These are phyloP conservation scores for Austrolebias charrua DNA, from an alignment of 2,797 vertebrate species.

Conservation along the genomic window DNA sequence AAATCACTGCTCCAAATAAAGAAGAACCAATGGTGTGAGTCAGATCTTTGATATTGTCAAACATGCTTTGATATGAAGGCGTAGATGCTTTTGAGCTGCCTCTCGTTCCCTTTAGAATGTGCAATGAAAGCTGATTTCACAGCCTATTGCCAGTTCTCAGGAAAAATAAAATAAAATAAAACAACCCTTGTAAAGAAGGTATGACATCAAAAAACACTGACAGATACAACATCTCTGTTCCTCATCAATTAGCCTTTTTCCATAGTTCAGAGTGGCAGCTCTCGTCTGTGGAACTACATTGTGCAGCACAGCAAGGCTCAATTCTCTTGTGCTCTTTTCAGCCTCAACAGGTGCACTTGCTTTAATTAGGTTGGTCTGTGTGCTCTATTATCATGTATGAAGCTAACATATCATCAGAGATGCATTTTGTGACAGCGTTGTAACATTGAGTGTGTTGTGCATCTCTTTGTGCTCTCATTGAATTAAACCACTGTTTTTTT, in stretches of 20 bases:
- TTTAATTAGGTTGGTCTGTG: conserved; percentile 6
- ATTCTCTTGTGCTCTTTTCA: conserved; percentile 15
- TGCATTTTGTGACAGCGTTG: conserved; percentile 2
- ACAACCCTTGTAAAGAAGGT: conserved; percentile 51
- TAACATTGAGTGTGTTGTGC: neutral
- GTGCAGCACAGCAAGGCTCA: conserved; percentile 6
- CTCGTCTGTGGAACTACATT: conserved; percentile 9
- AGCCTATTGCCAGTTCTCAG: conserved; percentile 51
- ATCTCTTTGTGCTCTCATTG: neutral
- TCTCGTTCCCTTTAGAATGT: conserved; percentile 43
- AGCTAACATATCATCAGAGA: neutral
- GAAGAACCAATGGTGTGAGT: conserved; percentile 16
- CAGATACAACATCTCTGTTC: conserved; percentile 42
- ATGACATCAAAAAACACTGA: conserved; percentile 55
- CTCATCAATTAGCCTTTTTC: conserved; percentile 26
- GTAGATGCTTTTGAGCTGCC: conserved; percentile 35
- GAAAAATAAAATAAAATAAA: neutral
- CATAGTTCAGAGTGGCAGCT: conserved; percentile 8
- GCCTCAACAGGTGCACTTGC: conserved; percentile 13
- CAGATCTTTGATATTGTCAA: conserved; percentile 43
- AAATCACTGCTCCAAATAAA: conserved; percentile 14
- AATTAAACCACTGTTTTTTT: neutral
- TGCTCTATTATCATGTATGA: neutral
- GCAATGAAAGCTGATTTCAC: conserved; percentile 60
- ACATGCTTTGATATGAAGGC: conserved; percentile 51